Evolutionary conservation across 2,888 invertebrate genomes (phyloP).

Genomic region (Sarcophaga caerulescens): DNA sequence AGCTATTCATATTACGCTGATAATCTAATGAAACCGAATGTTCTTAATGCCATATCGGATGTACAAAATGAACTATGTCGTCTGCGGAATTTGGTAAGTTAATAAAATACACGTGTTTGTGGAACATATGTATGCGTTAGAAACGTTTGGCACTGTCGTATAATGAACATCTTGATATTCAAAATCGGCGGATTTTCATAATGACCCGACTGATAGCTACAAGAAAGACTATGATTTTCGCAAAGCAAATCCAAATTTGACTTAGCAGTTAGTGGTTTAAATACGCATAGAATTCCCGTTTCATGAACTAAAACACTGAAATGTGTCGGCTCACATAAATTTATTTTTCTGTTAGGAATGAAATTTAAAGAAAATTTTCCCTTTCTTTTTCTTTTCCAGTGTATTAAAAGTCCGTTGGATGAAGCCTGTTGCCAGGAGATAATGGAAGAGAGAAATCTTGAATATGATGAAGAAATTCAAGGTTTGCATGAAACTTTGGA

Average conservation of each 20-base stretch:
- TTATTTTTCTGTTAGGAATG: too few species aligned
- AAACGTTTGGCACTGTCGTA: too few species aligned
- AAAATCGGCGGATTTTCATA: too few species aligned
- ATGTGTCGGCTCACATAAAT: too few species aligned
- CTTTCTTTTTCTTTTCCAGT: constrained; percentile 68
- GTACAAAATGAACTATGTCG: constrained; percentile 76
- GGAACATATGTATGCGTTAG: too few species aligned
- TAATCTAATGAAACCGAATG: constrained; percentile 76
- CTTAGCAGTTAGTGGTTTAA: background rate
- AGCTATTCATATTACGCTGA: constrained; percentile 77
- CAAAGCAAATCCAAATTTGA: too few species aligned
- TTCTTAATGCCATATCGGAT: constrained; percentile 77
- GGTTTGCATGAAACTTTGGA: constrained; percentile 77
- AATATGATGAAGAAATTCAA: constrained; percentile 76
- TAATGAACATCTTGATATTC: too few species aligned
- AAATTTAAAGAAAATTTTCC: background rate
- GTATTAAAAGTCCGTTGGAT: constrained; percentile 75
- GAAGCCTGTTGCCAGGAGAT: constrained; percentile 79
- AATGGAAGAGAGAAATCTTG: constrained; percentile 75
- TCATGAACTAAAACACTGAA: background rate
- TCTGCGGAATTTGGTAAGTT: constrained; percentile 73
- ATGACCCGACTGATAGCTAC: too few species aligned
- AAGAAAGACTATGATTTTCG: background rate
- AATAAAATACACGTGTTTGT: too few species aligned
- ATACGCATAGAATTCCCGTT: background rate